phyloP scores from a whole-genome alignment of 2,797 vertebrate species.

The Phataginus tetradactyla region DNA sequence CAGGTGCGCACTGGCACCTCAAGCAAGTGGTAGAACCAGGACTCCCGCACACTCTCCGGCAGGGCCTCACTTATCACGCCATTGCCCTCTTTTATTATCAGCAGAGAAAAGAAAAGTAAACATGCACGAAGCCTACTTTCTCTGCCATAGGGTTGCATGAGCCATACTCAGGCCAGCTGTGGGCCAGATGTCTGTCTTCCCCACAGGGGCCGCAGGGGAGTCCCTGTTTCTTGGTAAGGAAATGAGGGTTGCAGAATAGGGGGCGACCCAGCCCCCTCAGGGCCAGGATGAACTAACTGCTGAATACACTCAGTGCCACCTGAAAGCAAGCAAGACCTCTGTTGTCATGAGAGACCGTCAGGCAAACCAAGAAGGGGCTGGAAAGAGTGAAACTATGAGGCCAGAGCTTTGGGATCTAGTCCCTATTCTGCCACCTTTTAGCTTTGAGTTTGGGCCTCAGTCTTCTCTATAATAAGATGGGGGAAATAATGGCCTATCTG shows the following conservation, averaged over 20 bases:
- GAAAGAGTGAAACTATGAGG: background rate
- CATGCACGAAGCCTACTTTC: background rate
- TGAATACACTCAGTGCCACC: background rate
- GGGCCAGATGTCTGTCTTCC: constrained; percentile 55
- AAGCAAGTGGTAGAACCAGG: background rate
- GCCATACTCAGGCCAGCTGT: constrained; percentile 27
- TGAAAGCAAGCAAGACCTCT: background rate
- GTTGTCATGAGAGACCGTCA: rapidly evolving
- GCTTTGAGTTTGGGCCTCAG: background rate
- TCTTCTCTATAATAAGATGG: background rate
- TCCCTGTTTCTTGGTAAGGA: background rate
- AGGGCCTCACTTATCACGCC: background rate
- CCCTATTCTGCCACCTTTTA: background rate
- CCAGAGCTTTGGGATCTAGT: background rate
- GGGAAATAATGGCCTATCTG: background rate
- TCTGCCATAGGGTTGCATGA: background rate
- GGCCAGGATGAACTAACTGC: background rate
- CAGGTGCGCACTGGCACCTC: background rate
- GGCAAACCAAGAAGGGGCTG: background rate
- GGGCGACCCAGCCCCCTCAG: rapidly evolving
- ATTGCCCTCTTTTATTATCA: constrained; percentile 43
- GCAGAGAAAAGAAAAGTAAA: constrained; percentile 60
- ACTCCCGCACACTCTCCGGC: background rate
- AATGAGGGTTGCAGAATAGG: background rate
- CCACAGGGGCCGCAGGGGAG: background rate